Base-by-base conservation (phyloP, 2,797 vertebrate species). In the Anomalospiza imberbis region DNA sequence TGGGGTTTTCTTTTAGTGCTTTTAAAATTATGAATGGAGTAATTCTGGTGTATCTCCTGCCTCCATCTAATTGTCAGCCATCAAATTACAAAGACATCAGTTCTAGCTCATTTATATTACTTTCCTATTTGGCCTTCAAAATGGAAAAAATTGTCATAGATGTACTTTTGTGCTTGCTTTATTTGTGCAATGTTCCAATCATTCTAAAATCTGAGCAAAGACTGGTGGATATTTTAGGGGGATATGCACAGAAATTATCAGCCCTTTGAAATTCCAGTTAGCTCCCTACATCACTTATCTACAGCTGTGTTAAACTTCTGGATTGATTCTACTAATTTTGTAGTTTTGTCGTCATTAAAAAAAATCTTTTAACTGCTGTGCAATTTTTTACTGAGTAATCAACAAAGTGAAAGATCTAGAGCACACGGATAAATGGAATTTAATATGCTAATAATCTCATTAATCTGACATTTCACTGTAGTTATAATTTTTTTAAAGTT, bases 1-100 rank as follows among this genome's bases (percentile, higher is more conserved):
- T 65, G 5, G 1, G 1, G 0, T 2, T 10, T 55, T 58, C 24
- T n/a, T 8, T 6, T 3, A 51, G 24, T 22, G 4, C 3, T 82
- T 89, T 74, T n/a, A 62, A 60, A 60, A 63, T 55, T 12, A 53
- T 16, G 12, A 90, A 79, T 60, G 12, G 17, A 4, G 24, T 87
- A 77, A 85, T 60, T 16, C 20, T 71, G 6, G 3, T 67, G 7
- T 45, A 32, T 48, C 22, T 58, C 4, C 16, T 57, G 8, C 19
- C 17, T 80, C 17, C 3, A 12, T 42, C 38, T 76, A 61, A 32
- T 65, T 62, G 53, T 70, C 42, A 85, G 42, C 61, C 42, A 58
- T 61, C 42, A 60, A 29, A 80, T 65, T 31, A 34, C 20, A 78
- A 76, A 47, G 8, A 32, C 32, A 82, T 22, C 36, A 61, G 8